Percentiles rank a stretch among this genome's conserved stretches.
Evolutionary conservation across 2,797 vertebrate genomes (phyloP).

Genomic region (Anisognathus igniventris): DNA sequence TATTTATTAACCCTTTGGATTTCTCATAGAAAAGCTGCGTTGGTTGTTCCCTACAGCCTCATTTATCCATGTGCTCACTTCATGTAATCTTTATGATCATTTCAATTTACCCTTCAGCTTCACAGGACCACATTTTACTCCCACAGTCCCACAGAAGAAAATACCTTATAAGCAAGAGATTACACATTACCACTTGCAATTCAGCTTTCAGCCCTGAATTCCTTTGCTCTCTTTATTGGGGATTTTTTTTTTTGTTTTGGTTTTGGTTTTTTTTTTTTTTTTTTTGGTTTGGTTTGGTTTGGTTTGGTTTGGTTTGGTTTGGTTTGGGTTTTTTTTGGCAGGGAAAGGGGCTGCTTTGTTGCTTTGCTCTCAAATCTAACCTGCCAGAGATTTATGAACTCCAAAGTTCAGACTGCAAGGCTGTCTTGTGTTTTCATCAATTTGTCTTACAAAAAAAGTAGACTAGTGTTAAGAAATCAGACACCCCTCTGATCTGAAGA

Average conservation of each 20-base stretch:
- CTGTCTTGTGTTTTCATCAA: neutral
- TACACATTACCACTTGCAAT: neutral
- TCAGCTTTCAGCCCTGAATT: neutral
- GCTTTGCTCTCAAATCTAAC: neutral
- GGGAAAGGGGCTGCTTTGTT: neutral
- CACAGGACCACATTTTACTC: neutral
- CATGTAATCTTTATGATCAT: neutral
- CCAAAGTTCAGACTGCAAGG: neutral
- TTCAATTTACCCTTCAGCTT: neutral
- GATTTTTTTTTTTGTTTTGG: neutral
- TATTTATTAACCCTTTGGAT: neutral
- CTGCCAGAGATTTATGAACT: neutral
- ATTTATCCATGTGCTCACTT: neutral
- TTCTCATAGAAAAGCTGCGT: neutral
- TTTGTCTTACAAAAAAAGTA: neutral
- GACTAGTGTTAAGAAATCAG: neutral
- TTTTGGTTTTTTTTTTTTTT: too few relatives aligned
- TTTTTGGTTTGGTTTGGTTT: too few relatives aligned
- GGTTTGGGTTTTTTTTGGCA: neutral
- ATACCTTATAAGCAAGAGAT: neutral
- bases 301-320: too few relatives aligned
- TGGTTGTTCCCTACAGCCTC: neutral
- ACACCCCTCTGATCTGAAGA: neutral
- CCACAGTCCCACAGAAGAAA: neutral
- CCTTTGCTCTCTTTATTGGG: neutral